Evolutionary conservation across 1,140 invertebrate genomes (phyloP).

Genomic region (Drosophila setifemur): DNA sequence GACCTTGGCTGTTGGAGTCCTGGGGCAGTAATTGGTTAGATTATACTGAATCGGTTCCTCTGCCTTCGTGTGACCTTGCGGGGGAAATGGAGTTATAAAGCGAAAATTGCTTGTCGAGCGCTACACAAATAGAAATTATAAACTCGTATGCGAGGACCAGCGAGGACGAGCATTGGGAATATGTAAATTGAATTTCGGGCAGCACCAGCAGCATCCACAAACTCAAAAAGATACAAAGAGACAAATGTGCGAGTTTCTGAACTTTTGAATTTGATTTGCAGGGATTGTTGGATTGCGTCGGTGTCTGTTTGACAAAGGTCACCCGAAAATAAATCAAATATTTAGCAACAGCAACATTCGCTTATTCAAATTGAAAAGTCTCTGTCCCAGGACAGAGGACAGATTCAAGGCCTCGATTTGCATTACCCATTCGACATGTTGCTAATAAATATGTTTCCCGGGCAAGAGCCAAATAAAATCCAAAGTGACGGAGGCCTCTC

Average conservation of each 20-base stretch:
- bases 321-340: conserved; percentile 76
- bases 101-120: conserved; percentile 67
- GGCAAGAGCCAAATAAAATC: conserved; percentile 39
- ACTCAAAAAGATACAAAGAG: conserved; percentile 52
- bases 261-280: background rate
- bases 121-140: conserved; percentile 63
- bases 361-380: conserved; percentile 75
- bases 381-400: conserved; percentile 31
- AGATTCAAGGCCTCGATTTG: conserved; percentile 65
- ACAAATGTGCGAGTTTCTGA: conserved; percentile 41
- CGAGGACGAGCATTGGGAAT: conserved; percentile 13
- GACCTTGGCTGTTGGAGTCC: conserved; percentile 55
- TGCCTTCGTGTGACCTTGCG: conserved; percentile 35
- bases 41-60: conserved; percentile 69
- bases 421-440: conserved; percentile 72
- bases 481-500: conserved; percentile 34
- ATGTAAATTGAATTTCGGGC: conserved; percentile 65
- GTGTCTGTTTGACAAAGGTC: conserved; percentile 71
- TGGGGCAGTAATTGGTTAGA: conserved; percentile 64
- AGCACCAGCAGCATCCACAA: no score
- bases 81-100: conserved; percentile 64
- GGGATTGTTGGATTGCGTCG: conserved; percentile 6
- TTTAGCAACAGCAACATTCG: conserved; percentile 60
- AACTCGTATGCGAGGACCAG: conserved; percentile 30
- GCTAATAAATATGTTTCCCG: conserved; percentile 66